Conservation (phyloP, 2,113 vertebrate species). For the Gracilinanus agilis region DNA sequence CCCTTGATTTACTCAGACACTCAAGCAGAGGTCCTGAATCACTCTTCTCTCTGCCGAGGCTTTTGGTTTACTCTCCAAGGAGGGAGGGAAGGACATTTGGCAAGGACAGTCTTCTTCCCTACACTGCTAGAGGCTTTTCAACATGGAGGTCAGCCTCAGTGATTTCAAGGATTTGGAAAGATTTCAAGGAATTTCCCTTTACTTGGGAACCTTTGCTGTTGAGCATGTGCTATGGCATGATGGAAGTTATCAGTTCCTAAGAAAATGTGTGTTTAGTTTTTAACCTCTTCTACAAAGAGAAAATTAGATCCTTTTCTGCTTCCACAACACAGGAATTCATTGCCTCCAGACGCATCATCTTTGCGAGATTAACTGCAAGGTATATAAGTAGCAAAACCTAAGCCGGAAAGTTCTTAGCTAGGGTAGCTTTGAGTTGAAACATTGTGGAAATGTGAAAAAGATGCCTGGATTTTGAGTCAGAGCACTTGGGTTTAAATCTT, state of each 20-base stretch:
- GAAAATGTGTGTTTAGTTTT: not conserved
- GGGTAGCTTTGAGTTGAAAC: not conserved
- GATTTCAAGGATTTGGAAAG: not conserved
- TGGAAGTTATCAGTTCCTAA: not conserved
- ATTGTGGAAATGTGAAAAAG: not conserved
- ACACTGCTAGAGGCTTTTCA: not conserved
- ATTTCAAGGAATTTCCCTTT: not conserved
- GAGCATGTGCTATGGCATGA: not conserved
- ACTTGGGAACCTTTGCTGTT: not conserved
- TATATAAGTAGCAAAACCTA: not conserved
- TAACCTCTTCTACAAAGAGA: not conserved
- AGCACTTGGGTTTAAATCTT: not conserved
- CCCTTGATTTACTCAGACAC: not conserved
- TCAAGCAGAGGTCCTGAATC: not conserved
- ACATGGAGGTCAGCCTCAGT: not conserved
- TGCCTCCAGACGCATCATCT: not conserved
- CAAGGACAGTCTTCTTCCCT: not conserved
- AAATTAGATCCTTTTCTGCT: not conserved
- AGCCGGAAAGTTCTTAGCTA: not conserved
- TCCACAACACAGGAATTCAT: not conserved
- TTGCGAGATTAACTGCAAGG: not conserved
- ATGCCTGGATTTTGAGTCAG: not conserved
- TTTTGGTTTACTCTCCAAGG: not conserved
- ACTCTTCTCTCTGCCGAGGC: not conserved
- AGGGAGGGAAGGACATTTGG: not conserved